Evolutionary conservation across 2,797 vertebrate species (phyloP).

Genomic region (Serranus cabrilla): DNA sequence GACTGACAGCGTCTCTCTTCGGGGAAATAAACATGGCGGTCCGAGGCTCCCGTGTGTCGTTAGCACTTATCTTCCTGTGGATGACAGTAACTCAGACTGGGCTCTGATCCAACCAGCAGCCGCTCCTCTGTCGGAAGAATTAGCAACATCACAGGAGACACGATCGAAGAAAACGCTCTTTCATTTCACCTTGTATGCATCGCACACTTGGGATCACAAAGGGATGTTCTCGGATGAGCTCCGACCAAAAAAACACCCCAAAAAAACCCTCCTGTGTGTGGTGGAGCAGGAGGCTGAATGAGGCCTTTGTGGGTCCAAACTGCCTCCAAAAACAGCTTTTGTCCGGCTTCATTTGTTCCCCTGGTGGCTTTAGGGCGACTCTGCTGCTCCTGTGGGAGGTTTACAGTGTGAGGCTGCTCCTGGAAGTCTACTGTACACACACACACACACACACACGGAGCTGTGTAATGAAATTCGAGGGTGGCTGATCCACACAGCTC

Average conservation of each 20-base stretch:
- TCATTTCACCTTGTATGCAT: slow-evolving; percentile 59
- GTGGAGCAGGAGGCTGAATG: slow-evolving; percentile 68
- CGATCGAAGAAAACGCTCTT: slow-evolving; percentile 24
- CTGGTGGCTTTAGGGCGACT: slow-evolving; percentile 47
- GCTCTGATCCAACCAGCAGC: slow-evolving; percentile 40
- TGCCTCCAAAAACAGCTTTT: slow-evolving; percentile 65
- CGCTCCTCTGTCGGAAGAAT: slow-evolving; percentile 41
- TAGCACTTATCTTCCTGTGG: neutral
- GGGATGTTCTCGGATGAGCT: slow-evolving; percentile 60
- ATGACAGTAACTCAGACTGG: neutral
- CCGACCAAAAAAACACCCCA: slow-evolving; percentile 48
- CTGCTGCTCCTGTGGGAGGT: slow-evolving; percentile 38
- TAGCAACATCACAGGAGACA: slow-evolving; percentile 9
- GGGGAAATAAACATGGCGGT: neutral
- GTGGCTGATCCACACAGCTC: slow-evolving; percentile 45
- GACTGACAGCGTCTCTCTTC: neutral
- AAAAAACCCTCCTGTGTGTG: too few relatives aligned
- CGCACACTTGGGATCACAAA: slow-evolving; percentile 55
- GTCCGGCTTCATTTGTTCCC: slow-evolving; percentile 58
- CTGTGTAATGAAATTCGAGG: slow-evolving; percentile 53
- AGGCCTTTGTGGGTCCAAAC: slow-evolving; percentile 72
- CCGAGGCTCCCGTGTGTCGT: neutral
- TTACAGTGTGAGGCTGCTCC: slow-evolving; percentile 41
- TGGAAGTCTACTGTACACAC: slow-evolving; percentile 18
- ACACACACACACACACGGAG: neutral